Evolutionary conservation across 35 echinoderm and acorn worm species (phyloP).

Genomic region (Apostichopus californicus): DNA sequence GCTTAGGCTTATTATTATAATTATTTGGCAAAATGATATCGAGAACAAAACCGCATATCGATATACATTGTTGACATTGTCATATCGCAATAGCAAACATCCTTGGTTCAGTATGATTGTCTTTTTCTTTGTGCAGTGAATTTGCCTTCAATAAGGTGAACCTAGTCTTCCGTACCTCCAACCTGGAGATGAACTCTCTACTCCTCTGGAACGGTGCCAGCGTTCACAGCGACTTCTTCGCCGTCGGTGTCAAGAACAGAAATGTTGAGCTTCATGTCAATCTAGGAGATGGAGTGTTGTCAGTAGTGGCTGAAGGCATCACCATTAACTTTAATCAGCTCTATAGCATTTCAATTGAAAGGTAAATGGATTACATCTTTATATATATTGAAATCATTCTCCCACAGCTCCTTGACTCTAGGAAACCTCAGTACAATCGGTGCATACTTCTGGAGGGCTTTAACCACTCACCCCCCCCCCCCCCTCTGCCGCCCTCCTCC

Average conservation of each 20-base stretch:
- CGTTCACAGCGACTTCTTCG: conserved; percentile 69
- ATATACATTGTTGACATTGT: too few species aligned
- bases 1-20: too few species aligned
- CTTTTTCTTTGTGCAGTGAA: conserved; percentile 64
- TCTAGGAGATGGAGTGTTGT: conserved; percentile 70
- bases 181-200: conserved; percentile 49
- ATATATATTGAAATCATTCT: too few species aligned
- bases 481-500: too few species aligned
- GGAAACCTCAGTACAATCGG: too few species aligned
- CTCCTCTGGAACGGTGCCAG: conserved; percentile 83
- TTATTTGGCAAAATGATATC: too few species aligned
- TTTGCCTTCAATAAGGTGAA: conserved; percentile 75
- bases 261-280: conserved; percentile 65
- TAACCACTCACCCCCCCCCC: too few species aligned
- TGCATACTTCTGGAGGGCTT: too few species aligned
- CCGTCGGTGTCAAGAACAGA: conserved; percentile 67
- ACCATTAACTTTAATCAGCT: conserved; percentile 46
- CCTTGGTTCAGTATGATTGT: background rate
- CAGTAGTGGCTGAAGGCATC: conserved; percentile 31
- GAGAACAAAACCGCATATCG: too few species aligned
- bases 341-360: conserved; percentile 72
- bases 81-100: too few species aligned
- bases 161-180: conserved; percentile 65
- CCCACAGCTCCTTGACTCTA: too few species aligned
- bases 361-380: conserved; percentile 45